Conservation (phyloP, 2,113 vertebrate genomes). For the Carettochelys insculpta region DNA sequence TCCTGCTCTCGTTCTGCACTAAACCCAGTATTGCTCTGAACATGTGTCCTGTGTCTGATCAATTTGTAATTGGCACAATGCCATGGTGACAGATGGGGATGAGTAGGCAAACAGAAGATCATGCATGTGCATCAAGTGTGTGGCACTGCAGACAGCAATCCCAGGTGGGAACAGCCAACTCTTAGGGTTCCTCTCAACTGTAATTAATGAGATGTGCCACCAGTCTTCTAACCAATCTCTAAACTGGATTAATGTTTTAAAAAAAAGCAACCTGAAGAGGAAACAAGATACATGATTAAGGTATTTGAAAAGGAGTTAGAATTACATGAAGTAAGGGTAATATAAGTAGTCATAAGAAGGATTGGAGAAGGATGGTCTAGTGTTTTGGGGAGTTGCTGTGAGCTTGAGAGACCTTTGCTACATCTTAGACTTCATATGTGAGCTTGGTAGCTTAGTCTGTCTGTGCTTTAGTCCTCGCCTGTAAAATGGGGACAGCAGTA, state of each 20-base stretch:
- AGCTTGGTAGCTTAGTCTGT: neutral
- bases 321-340: neutral
- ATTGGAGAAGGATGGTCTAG: neutral
- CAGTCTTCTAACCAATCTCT: neutral
- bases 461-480: neutral
- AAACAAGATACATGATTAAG: neutral
- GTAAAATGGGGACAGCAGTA: neutral
- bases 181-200: neutral
- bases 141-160: neutral
- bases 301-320: neutral
- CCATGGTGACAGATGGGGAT: neutral
- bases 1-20: neutral
- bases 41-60: neutral
- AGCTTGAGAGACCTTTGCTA: neutral
- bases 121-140: rapidly evolving
- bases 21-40: neutral
- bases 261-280: neutral
- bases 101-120: neutral
- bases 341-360: rapidly evolving
- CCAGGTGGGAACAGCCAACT: neutral
- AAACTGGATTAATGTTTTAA: neutral
- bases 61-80: neutral
- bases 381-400: neutral
- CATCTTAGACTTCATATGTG: neutral
- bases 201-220: neutral